Percentiles rank a stretch among this genome's conserved stretches.
Evolutionary conservation across 2,113 vertebrate species (phyloP).

Genomic region (Thalassarche chlororhynchos): DNA sequence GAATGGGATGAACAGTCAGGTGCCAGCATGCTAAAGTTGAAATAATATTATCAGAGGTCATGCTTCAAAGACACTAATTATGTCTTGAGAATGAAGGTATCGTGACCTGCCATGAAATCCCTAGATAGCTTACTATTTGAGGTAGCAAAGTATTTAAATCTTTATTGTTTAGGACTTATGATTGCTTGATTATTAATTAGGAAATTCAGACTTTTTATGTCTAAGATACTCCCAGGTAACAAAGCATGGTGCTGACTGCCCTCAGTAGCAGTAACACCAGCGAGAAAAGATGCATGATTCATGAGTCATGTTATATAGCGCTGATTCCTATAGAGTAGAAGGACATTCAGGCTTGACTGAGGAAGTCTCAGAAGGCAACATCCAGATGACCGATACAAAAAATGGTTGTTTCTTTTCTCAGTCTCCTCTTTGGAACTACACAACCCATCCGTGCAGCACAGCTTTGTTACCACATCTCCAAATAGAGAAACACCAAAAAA

Average conservation of each 20-base stretch:
- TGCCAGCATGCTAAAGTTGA: background rate
- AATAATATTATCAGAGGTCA: background rate
- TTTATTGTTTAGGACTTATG: background rate
- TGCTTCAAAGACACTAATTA: background rate
- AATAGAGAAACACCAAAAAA: background rate
- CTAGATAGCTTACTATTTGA: background rate
- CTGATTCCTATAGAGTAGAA: background rate
- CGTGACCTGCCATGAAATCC: background rate
- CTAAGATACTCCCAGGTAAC: background rate
- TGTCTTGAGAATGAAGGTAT: background rate
- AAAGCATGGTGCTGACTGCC: background rate
- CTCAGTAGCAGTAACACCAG: background rate
- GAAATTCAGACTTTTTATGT: background rate
- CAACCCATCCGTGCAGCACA: background rate
- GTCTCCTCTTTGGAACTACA: background rate
- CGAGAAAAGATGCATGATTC: background rate
- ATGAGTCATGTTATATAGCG: background rate
- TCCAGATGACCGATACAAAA: background rate
- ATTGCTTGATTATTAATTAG: background rate
- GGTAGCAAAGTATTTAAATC: background rate
- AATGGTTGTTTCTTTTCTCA: background rate
- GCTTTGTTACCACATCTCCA: background rate
- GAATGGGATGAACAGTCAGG: background rate
- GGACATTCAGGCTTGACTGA: background rate
- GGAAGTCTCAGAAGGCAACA: background rate